Base-by-base conservation (phyloP, 1,140 invertebrate genomes). In the Onthophagus taurus region DNA sequence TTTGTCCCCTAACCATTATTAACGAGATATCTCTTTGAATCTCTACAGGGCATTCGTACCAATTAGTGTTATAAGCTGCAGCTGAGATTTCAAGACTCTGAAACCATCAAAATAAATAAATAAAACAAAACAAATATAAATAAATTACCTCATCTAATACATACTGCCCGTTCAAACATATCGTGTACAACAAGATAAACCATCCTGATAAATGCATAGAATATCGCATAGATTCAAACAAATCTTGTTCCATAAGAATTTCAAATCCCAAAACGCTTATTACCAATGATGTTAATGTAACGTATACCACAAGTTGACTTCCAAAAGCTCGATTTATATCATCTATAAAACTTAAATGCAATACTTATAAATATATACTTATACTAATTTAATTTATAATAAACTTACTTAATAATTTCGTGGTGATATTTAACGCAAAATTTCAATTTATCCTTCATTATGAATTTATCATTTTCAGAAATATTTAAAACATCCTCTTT, bases 321-420 rank as follows among this genome's bases (percentile, higher is more conserved):
- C 20, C 42, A 31, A 50, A 50, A 7, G 41, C 24, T 4, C 26
- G 4, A 29, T 47, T 44, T 5, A 45, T 39, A 11, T 31, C 14
- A 12, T 23, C 20, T 2, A 31, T 35, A 31, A n/a, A n/a, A n/a
- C n/a, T n/a, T n/a, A n/a, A n/a, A n/a, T n/a, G n/a, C n/a, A n/a
- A n/a, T n/a, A n/a, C n/a, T n/a, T n/a, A n/a, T n/a, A n/a, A n/a
- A n/a, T n/a, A n/a, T n/a, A n/a, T n/a, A n/a, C n/a, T n/a, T n/a
- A n/a, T n/a, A n/a, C n/a, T n/a, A n/a, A n/a, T n/a, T n/a, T n/a
- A n/a, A n/a, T n/a, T n/a, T n/a, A n/a, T n/a, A n/a, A n/a, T n/a
- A n/a, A n/a, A 38, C 17, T 38, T 50, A 59, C 57, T 48, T 37
- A 19, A 57, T 53, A 14, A 58, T 53, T 13, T 31, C 47, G 12